Conservation (phyloP, 1,140 invertebrate species). For the Danaus plexippus region DNA sequence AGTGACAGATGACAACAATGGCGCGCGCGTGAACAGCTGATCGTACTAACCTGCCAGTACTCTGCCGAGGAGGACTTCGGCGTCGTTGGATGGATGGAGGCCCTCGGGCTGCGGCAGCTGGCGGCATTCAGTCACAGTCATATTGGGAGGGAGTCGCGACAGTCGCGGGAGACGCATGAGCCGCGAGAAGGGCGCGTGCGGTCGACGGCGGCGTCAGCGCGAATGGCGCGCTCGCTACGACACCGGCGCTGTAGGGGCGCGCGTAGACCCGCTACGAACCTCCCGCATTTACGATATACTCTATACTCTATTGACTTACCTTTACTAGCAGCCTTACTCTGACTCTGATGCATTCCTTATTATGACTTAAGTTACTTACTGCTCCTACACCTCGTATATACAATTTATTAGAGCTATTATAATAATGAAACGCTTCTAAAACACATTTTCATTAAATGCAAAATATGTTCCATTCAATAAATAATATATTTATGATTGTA, state of each 20-base stretch:
- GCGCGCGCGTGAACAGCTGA: constrained; percentile 22
- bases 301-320: constrained; percentile 6
- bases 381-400: no score
- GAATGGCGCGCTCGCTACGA: constrained; percentile 59
- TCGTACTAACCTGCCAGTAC: constrained; percentile 72
- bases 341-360: no score
- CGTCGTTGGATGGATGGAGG: constrained; percentile 47
- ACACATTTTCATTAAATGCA: no score
- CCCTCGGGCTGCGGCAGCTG: constrained; percentile 35
- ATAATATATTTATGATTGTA: no score
- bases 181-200: constrained; percentile 54
- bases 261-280: constrained; percentile 50
- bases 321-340: background rate
- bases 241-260: constrained; percentile 37
- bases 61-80: constrained; percentile 72
- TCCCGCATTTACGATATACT: constrained; percentile 49
- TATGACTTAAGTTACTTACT: no score
- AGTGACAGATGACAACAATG: constrained; percentile 14
- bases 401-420: no score
- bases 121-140: constrained; percentile 63
- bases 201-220: constrained; percentile 59
- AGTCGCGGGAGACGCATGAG: constrained; percentile 48
- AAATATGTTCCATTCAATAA: no score
- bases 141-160: constrained; percentile 50
- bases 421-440: no score